Percentiles rank a stretch among this genome's conserved stretches.
phyloP scores from a whole-genome alignment of 2,797 vertebrate genomes.

The Scarus forsteni region DNA sequence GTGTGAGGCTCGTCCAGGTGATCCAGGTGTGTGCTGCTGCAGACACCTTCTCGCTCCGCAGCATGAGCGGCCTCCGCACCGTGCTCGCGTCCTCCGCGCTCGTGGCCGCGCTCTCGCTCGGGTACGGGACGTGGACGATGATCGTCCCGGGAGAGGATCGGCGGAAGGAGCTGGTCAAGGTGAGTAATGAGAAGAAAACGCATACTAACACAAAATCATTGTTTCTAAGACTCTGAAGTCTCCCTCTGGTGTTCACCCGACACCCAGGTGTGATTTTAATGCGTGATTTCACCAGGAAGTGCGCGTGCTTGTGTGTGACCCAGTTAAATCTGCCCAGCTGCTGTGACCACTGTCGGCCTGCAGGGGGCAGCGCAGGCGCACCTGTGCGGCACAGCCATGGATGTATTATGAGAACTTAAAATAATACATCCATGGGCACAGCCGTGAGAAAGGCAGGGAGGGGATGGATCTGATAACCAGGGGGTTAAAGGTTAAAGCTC shows the following conservation, averaged over 20 bases:
- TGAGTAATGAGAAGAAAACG: conserved; percentile 34
- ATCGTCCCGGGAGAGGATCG: conserved; percentile 63
- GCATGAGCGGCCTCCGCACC: conserved; percentile 61
- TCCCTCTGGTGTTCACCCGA: not conserved
- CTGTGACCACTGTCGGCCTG: not conserved
- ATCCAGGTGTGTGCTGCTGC: not conserved
- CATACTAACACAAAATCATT: not conserved
- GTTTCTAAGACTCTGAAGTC: accelerated
- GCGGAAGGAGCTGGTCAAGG: conserved; percentile 69
- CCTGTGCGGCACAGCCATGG: too few species aligned
- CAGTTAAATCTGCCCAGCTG: not conserved
- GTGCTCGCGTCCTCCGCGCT: conserved; percentile 12
- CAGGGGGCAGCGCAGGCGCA: not conserved
- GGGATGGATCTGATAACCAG: too few species aligned
- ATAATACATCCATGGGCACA: too few species aligned
- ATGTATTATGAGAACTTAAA: too few species aligned
- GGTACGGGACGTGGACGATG: conserved; percentile 60
- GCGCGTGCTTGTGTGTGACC: not conserved
- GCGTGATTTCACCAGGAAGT: not conserved
- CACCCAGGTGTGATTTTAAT: not conserved
- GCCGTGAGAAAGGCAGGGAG: too few species aligned
- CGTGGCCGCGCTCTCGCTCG: conserved; percentile 28
- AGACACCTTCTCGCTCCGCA: not conserved
- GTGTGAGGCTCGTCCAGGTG: not conserved
- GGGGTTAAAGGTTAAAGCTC: too few species aligned